Base-by-base conservation (phyloP, 2,888 invertebrate species). In the Drosophila hamatofila region DNA sequence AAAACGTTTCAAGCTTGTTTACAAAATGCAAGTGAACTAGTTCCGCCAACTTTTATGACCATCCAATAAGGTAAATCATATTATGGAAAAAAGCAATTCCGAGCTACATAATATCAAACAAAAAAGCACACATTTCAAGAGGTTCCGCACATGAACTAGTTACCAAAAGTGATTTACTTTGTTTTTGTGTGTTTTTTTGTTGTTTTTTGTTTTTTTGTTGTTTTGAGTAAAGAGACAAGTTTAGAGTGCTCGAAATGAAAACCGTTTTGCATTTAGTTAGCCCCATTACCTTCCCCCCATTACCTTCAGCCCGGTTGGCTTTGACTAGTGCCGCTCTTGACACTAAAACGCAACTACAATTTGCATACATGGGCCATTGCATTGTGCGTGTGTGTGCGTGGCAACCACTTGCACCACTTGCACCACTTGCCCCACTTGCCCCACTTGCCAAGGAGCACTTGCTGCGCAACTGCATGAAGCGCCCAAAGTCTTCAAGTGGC, bases 181-280 rank as follows among this genome's bases (percentile, higher is more conserved):
- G 27, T 7, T 30, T 48, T 27, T 37, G 16, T n/a, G 7, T 16
- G 18, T 12, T 42, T 41, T 18, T 41, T 21, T 14, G 16, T 16
- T 8, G 5, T 14, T 44, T 44, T 3, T 44, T 8, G 3, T 1
- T 18, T 3, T 30, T 5, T 6, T 18, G 8, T 18, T 12, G 12
- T 18, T n/a, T 41, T 14, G 14, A 14, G 39, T 4, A 41, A 42
- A 56, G 35, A 18, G n/a, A 25, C 23, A 33, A 30, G 6, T 58
- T 33, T 25, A 11, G n/a, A 51, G 56, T 55, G 37, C 55, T 57
- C 46, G 0, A 35, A 58, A 72, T 58, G 39, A 12, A 56, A 76
- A 78, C 57, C 51, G 60, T 58, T 77, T 69, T 80, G 66, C 76
- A 78, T 75, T 78, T 78, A 67, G 66, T 80, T 67, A 62, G 64